Percentiles rank a stretch among this genome's conserved stretches.
phyloP scores from a whole-genome alignment of 1,140 invertebrate genomes.

The Platorchestia sp. region DNA sequence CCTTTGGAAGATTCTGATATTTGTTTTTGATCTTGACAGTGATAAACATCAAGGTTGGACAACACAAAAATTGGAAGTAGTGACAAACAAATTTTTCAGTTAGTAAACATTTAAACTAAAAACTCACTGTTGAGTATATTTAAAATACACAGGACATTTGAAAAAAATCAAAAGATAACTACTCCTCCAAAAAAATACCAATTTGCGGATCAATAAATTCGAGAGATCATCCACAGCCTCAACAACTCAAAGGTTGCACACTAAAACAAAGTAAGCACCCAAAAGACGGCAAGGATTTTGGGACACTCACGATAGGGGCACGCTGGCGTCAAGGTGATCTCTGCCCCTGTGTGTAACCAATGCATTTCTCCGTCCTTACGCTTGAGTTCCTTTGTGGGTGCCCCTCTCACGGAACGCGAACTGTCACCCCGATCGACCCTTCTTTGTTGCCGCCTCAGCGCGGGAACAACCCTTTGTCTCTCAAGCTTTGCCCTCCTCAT shows the following conservation, averaged over 20 bases:
- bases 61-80: too few relatives aligned
- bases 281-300: not conserved
- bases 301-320: not conserved
- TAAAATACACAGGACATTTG: not conserved
- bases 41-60: too few relatives aligned
- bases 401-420: constrained; percentile 37
- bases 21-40: too few relatives aligned
- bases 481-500: not conserved
- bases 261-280: not conserved
- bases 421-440: constrained; percentile 45
- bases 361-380: constrained; percentile 44
- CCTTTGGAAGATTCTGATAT: too few relatives aligned
- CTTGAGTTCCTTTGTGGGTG: constrained; percentile 40
- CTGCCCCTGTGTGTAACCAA: constrained; percentile 39
- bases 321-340: constrained; percentile 42
- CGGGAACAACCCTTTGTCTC: constrained; percentile 46
- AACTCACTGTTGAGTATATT: not conserved
- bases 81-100: too few relatives aligned
- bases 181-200: not conserved
- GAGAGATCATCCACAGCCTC: not conserved
- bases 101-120: not conserved
- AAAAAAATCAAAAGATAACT: not conserved
- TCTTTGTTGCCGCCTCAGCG: constrained; percentile 45
- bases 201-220: not conserved
- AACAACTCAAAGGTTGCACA: not conserved